Conservation (phyloP, 2,888 invertebrate genomes). For the Eilema sororculum region DNA sequence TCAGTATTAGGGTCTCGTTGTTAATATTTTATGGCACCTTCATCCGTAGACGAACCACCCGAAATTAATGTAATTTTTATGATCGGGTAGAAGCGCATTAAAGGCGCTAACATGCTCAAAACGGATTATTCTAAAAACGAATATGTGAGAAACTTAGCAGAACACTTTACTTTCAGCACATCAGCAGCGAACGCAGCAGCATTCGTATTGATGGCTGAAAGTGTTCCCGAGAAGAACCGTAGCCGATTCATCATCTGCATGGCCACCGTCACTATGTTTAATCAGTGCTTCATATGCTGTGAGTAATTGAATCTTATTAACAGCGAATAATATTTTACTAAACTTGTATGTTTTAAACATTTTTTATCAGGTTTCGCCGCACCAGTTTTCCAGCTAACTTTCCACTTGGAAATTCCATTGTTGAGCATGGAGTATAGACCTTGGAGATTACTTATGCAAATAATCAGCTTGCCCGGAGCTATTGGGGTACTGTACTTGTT, state of each 20-base stretch:
- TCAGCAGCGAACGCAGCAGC: constrained; percentile 78
- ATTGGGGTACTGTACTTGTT: constrained; percentile 86
- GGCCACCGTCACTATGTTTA: constrained; percentile 73
- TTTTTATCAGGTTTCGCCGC: constrained; percentile 66
- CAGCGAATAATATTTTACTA: neutral
- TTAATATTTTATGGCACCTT: no score
- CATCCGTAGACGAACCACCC: no score
- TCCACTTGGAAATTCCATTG: constrained; percentile 70
- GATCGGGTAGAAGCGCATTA: no score
- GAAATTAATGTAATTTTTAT: no score
- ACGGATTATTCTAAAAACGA: no score
- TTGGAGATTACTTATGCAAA: constrained; percentile 91
- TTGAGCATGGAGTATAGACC: constrained; percentile 87
- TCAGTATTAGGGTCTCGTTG: no score
- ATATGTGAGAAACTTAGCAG: neutral
- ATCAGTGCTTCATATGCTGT: constrained; percentile 70
- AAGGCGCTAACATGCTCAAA: no score
- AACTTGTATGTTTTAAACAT: neutral
- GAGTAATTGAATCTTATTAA: constrained; percentile 36
- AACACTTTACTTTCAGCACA: constrained; percentile 58
- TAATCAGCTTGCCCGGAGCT: constrained; percentile 88
- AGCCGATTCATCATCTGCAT: constrained; percentile 74
- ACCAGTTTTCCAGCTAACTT: constrained; percentile 65
- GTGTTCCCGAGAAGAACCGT: constrained; percentile 64
- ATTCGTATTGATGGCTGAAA: constrained; percentile 75